These are phyloP conservation scores for Parasteatoda tepidariorum DNA, from an alignment of 1,140 invertebrate genomes.

Conservation along the genomic window DNA sequence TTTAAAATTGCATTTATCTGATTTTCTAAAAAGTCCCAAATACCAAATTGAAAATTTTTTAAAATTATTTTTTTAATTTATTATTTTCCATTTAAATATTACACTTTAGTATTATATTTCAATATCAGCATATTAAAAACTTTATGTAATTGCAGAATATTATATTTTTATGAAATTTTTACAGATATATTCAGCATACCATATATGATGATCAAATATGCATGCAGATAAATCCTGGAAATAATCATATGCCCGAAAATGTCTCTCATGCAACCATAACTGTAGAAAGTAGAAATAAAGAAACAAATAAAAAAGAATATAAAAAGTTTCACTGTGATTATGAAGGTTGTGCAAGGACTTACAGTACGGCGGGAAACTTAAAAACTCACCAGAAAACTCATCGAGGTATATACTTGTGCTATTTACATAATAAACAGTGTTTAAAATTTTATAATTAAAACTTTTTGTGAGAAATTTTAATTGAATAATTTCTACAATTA, in stretches of 20 bases:
- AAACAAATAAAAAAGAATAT: constrained; percentile 76
- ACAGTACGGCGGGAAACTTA: constrained; percentile 93
- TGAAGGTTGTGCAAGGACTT: constrained; percentile 87
- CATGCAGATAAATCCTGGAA: constrained; percentile 76
- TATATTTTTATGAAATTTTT: neutral
- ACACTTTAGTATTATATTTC: neutral
- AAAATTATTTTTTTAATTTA: neutral
- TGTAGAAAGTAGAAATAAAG: constrained; percentile 76
- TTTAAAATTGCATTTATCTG: neutral
- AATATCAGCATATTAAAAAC: no score
- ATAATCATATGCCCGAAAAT: constrained; percentile 74
- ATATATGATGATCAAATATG: constrained; percentile 78
- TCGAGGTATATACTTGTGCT: constrained; percentile 77
- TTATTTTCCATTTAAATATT: neutral
- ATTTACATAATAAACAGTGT: no score
- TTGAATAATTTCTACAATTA: no score
- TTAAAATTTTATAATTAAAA: no score
- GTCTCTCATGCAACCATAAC: constrained; percentile 77
- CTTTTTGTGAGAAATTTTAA: no score
- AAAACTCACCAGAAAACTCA: constrained; percentile 96
- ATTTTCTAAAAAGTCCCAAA: neutral
- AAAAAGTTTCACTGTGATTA: constrained; percentile 88
- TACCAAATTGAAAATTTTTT: neutral
- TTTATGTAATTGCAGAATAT: no score
- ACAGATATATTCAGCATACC: constrained; percentile 77